Conservation (phyloP, 2,797 vertebrate species). For the Pipistrellus nathusii region DNA sequence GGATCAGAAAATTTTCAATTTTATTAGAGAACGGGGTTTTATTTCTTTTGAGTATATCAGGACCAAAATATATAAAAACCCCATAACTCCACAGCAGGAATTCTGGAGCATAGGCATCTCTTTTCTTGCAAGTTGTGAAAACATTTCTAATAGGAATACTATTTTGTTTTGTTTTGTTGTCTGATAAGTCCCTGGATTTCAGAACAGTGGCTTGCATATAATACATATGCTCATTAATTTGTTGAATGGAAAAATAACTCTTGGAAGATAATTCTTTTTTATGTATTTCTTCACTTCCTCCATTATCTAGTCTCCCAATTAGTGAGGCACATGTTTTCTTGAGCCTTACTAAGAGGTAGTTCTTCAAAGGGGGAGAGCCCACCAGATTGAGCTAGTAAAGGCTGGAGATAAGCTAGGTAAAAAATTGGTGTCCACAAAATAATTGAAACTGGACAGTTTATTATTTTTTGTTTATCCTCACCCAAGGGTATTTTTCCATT, state of each 20-base stretch:
- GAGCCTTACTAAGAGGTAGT: conserved; percentile 4
- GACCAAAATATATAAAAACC: background rate
- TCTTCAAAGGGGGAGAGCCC: conserved; percentile 3
- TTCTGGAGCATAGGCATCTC: conserved; percentile 32
- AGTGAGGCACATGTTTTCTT: background rate
- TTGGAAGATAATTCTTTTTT: background rate
- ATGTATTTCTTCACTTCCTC: conserved; percentile 43
- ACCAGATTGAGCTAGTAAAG: conserved; percentile 4
- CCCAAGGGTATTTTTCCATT: too few relatives aligned
- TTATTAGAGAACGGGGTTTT: conserved; percentile 46
- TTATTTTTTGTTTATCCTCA: too few relatives aligned
- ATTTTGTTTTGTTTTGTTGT: conserved; percentile 52
- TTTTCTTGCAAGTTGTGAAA: conserved; percentile 15
- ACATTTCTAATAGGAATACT: background rate
- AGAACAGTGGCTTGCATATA: background rate
- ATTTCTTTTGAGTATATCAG: conserved; percentile 5
- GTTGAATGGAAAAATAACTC: conserved; percentile 35
- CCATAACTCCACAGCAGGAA: background rate
- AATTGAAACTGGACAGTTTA: background rate
- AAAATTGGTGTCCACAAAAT: conserved; percentile 45
- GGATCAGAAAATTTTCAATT: background rate
- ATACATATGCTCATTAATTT: background rate
- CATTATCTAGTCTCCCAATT: background rate
- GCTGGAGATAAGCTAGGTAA: conserved; percentile 6
- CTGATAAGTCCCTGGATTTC: background rate